Evolutionary conservation across 2,113 vertebrate species (phyloP).

Genomic region (Oreocharis arfaki): DNA sequence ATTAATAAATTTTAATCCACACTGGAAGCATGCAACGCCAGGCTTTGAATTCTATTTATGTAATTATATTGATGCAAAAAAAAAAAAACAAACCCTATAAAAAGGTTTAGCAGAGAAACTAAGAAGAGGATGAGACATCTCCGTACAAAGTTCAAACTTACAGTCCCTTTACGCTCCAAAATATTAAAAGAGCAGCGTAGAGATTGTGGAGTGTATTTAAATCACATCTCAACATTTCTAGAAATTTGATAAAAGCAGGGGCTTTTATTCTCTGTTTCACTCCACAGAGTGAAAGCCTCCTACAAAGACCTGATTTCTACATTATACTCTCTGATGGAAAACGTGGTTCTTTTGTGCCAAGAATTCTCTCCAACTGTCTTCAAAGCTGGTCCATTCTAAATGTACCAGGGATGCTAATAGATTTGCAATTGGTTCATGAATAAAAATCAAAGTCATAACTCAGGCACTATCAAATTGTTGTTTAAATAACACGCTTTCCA

Average conservation of each 20-base stretch:
- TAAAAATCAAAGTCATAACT: not conserved
- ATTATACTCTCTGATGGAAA: not conserved
- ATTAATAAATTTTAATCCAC: not conserved
- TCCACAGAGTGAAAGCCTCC: not conserved
- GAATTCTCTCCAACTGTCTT: not conserved
- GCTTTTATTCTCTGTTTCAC: not conserved
- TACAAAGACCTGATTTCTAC: not conserved
- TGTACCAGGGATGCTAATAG: not conserved
- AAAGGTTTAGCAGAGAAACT: not conserved
- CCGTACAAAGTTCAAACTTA: not conserved
- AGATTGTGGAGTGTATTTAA: not conserved
- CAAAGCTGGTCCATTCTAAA: not conserved
- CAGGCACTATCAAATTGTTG: not conserved
- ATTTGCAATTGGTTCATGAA: not conserved
- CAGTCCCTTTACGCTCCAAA: not conserved
- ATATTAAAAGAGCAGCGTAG: not conserved
- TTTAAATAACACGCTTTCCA: not conserved
- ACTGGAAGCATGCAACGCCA: rapidly evolving
- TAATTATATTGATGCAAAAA: not conserved
- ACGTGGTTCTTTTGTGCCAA: not conserved
- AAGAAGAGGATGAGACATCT: not conserved
- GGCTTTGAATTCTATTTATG: not conserved
- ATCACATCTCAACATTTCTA: not conserved
- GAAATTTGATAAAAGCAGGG: not conserved
- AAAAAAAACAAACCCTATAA: not conserved